A percentile compares a stretch with the other conserved stretches of the same genome.
Evolutionary conservation across 1,140 invertebrate species (phyloP).

Genomic region (Andrena cerasifolii): DNA sequence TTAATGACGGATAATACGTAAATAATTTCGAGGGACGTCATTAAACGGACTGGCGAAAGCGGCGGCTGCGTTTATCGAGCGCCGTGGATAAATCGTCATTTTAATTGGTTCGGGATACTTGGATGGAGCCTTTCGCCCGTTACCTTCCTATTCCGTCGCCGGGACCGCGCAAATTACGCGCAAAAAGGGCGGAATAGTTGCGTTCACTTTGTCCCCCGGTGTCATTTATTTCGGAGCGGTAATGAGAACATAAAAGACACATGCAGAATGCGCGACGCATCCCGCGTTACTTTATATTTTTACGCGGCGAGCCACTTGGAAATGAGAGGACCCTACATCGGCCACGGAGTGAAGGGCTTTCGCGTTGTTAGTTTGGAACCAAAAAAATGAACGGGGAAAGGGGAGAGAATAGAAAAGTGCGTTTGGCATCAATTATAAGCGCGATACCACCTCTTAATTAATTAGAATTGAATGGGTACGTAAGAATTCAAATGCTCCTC

Average conservation of each 20-base stretch:
- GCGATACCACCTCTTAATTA: too few species aligned
- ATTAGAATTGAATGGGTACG: too few species aligned
- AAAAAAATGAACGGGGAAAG: conserved; percentile 13
- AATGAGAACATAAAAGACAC: conserved; percentile 61
- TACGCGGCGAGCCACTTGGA: conserved; percentile 38
- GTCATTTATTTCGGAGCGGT: conserved; percentile 59
- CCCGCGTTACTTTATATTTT: conserved; percentile 48
- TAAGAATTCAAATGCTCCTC: too few species aligned
- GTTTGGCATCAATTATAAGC: too few species aligned
- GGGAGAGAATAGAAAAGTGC: conserved; percentile 20
- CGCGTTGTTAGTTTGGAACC: conserved; percentile 9
- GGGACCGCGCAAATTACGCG: conserved; percentile 2
- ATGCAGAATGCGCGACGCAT: conserved; percentile 30
- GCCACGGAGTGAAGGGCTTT: conserved; percentile 19
- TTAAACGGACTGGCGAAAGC: conserved; percentile 13
- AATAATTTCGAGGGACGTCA: conserved; percentile 17
- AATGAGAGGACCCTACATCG: conserved; percentile 47
- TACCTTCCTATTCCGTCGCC: conserved; percentile 24
- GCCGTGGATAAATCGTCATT: conserved; percentile 8
- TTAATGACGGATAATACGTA: conserved; percentile 21
- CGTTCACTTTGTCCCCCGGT: conserved; percentile 45
- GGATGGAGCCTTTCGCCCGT: neutral
- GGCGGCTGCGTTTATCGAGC: conserved; percentile 2
- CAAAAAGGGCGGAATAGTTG: conserved; percentile 30
- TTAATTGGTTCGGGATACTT: conserved; percentile 4